Evolutionary conservation across 2,888 invertebrate species (phyloP), one percentile per base, ranked within the genome.

Genomic region (Argyresthia goedartella): DNA sequence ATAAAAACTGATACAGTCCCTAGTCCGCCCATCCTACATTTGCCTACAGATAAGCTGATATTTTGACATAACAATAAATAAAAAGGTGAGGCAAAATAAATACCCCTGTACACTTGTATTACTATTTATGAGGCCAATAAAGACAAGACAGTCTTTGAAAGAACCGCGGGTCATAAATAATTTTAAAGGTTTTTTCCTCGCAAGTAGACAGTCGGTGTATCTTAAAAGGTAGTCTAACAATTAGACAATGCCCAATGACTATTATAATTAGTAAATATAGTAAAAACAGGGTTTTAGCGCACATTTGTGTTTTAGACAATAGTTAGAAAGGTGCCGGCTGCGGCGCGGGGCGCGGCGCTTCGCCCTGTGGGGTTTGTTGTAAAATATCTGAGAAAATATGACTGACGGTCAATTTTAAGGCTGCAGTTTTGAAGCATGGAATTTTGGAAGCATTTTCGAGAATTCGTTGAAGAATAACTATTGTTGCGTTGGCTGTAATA

Each of bases 101-200:
- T 85, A 82, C 81, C 73, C 74, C 71, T 65, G 54, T 71, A 33
- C 42, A 50, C 42, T 42, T 73, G 80, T 81, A 78, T 81, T 80
- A 81, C 79, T 84, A 85, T 86, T 86, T 86, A 86, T 82, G 80
- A 73, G 59, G 51, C 76, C 73, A 76, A 82, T 86, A 86, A 85
- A 85, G 76, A 73, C 69, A 64, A 62, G 68, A 60, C 64, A 65
- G 73, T 74, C 75, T 81, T 84, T 81, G 79, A 77, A 71, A 75
- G 73, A 65, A 76, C 85, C 85, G 85, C 71, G 62, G 63, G 77
- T 68, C 78, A 75, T 84, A 85, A 84, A 85, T 85, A 80, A 85
- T 84, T 81, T 56, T 80, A 15, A 51, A 13, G 44, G 51, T 46
- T 35, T 25, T 48, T 53, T 25, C 49, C 49, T 42, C 39, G 43